These are phyloP conservation scores for Mola mola DNA, from an alignment of 2,113 vertebrate genomes.

Conservation along the genomic window DNA sequence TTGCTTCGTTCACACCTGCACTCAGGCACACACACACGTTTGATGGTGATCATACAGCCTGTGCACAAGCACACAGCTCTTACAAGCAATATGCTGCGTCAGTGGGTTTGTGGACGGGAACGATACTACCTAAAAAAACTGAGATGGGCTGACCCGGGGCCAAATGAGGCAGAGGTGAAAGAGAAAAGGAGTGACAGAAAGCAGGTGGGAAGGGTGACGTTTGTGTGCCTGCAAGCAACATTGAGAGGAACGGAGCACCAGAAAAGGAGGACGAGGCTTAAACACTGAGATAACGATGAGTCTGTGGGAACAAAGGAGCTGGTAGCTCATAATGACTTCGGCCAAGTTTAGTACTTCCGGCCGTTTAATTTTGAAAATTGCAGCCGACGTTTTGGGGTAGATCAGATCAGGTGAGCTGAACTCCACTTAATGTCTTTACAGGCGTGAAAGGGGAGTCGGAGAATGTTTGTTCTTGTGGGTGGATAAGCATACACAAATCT, in stretches of 20 bases:
- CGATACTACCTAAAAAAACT: slow-evolving; percentile 46
- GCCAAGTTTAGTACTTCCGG: no score
- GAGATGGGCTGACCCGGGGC: slow-evolving; percentile 26
- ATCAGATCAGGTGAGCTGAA: slow-evolving; percentile 21
- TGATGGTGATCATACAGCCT: slow-evolving; percentile 22
- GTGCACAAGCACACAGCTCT: slow-evolving; percentile 9
- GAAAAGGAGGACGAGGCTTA: slow-evolving; percentile 6
- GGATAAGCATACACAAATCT: slow-evolving; percentile 6
- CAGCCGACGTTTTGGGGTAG: not conserved
- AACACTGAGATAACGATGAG: slow-evolving; percentile 7
- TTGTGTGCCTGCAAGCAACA: slow-evolving; percentile 28
- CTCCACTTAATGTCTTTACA: not conserved
- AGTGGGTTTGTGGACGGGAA: slow-evolving; percentile 41
- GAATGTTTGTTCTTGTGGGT: not conserved
- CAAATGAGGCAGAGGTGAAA: slow-evolving; percentile 31
- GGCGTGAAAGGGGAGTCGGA: not conserved
- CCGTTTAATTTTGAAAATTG: no score
- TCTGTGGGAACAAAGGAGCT: not conserved
- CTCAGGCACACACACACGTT: slow-evolving; percentile 18
- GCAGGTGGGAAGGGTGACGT: slow-evolving; percentile 41
- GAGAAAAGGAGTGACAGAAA: slow-evolving; percentile 39
- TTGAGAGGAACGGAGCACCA: slow-evolving; percentile 6
- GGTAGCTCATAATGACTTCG: not conserved
- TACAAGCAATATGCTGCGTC: not conserved
- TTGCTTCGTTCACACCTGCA: slow-evolving; percentile 27